These are phyloP conservation scores for Tragopan temminckii DNA, from an alignment of 2,797 vertebrate species.

Conservation along the genomic window DNA sequence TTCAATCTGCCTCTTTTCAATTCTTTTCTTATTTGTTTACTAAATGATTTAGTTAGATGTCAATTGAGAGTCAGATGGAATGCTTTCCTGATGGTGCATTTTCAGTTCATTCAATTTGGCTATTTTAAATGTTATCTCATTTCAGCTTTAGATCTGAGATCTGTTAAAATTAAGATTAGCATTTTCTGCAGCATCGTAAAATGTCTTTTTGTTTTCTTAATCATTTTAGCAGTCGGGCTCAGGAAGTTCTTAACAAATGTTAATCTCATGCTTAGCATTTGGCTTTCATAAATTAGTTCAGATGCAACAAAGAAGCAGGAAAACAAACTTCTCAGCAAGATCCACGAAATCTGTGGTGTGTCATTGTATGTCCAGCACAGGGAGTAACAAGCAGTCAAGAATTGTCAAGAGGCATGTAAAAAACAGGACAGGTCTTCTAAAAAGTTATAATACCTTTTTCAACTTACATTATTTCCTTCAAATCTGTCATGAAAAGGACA, in stretches of 20 bases:
- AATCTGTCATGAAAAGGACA: not conserved
- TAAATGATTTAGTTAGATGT: constrained; percentile 59
- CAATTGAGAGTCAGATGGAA: constrained; percentile 38
- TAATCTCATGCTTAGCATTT: constrained; percentile 24
- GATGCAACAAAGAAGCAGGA: not conserved
- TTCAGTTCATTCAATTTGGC: constrained; percentile 40
- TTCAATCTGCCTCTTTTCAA: constrained; percentile 48
- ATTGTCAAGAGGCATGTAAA: not conserved
- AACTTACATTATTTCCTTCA: not conserved
- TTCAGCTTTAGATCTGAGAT: constrained; percentile 38
- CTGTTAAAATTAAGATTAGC: constrained; percentile 35
- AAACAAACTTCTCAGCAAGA: not conserved
- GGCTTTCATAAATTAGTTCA: constrained; percentile 17
- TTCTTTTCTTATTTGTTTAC: constrained; percentile 52
- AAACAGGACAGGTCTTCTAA: not conserved
- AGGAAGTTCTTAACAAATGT: constrained; percentile 33
- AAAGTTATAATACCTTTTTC: not conserved
- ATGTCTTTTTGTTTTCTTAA: constrained; percentile 9
- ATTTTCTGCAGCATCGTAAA: constrained; percentile 35
- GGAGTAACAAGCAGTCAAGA: not conserved
- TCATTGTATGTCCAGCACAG: not conserved
- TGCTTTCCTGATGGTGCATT: constrained; percentile 21
- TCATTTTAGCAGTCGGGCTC: constrained; percentile 10
- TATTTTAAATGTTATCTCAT: constrained; percentile 44
- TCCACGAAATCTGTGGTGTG: not conserved